Evolutionary conservation across 2,888 invertebrate species (phyloP), one percentile per base, ranked within the genome.

Genomic region (Dicranocentrus wangi): DNA sequence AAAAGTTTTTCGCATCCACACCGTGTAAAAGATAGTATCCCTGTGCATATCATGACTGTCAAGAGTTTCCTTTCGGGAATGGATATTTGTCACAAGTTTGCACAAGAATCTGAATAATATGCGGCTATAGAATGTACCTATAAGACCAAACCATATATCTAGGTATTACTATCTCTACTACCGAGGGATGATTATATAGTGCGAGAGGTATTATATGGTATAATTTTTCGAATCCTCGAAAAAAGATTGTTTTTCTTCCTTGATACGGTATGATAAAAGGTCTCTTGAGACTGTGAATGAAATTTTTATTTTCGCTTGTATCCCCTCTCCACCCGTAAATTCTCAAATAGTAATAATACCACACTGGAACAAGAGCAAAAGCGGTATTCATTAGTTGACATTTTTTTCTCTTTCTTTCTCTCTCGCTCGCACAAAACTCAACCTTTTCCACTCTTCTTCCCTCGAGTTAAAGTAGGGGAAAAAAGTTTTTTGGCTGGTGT

Each of bases 271-370:
- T 39, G 63, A 72, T 61, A 73, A 32, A 58, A 58, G 39, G 75
- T 77, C 77, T 70, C 77, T 19, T 39, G 77, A 60, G 77, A 77
- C 53, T 69, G 25, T 77, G 69, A 77, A 77, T 77, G 77, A 61
- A 77, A 77, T 70, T 77, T 68, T 70, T 77, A 75, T 68, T 58
- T 21, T 63, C 60, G 60, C 47, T n/a, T 51, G 51, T 10, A n/a
- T 43, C 47, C 66, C 43, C 47, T 53, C 55, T 32, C 2, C 47
- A 47, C 21, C 61, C 61, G 43, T 73, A 73, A 73, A 73, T 55
- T 73, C 53, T 28, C 47, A 61, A 72, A 61, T 72, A 61, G 61
- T 72, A 47, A 60, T 51, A 19, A n/a, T 17, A 32, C 32, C 32
- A 32, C 32, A 7, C 47, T 47, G 43, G 21, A 39, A 21, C n/a